A percentile compares a stretch with the other conserved stretches of the same genome.
Conservation (phyloP, 2,113 vertebrate genomes). For the Coptodon bakossiorum region DNA sequence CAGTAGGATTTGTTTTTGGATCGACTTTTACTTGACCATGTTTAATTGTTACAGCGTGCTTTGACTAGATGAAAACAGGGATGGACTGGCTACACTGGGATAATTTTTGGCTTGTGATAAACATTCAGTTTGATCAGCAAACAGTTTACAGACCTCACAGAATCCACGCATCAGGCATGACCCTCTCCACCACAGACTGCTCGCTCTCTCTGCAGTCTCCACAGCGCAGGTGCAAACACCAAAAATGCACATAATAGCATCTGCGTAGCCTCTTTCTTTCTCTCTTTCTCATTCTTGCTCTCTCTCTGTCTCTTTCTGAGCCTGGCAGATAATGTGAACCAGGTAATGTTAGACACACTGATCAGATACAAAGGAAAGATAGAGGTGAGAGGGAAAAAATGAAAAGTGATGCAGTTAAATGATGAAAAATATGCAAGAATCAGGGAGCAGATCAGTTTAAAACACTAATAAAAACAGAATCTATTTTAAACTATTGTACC, state of each 20-base stretch:
- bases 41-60: not conserved
- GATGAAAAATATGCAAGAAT: not conserved
- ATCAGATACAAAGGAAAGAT: not conserved
- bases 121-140: not conserved
- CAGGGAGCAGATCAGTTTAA: not conserved
- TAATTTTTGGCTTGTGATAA: not conserved
- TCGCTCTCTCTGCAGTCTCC: rapidly evolving
- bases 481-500: rapidly evolving
- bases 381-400: rapidly evolving
- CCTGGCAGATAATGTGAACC: not conserved
- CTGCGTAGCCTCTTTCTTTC: not conserved
- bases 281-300: not conserved
- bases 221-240: not conserved
- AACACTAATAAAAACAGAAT: not conserved
- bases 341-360: not conserved
- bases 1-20: not conserved
- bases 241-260: not conserved
- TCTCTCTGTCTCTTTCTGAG: not conserved
- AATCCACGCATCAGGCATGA: rapidly evolving
- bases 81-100: not conserved
- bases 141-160: not conserved
- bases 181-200: not conserved
- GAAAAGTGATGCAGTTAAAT: not conserved
- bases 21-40: not conserved
- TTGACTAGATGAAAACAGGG: not conserved